Evolutionary conservation across 2,113 vertebrate genomes (phyloP).

Genomic region (Apaloderma vittatum): DNA sequence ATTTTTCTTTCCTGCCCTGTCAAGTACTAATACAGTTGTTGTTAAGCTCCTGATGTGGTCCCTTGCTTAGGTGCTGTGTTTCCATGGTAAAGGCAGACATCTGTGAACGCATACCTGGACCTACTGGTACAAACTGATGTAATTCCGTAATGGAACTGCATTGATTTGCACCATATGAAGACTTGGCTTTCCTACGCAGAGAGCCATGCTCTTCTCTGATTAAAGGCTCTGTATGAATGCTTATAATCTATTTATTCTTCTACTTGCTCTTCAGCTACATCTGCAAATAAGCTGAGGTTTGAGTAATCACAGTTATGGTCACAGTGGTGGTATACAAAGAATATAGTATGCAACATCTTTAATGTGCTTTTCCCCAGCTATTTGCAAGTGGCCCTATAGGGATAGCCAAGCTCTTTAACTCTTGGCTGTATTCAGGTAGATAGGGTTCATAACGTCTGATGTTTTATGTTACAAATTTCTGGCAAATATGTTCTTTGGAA

Average conservation of each 20-base stretch:
- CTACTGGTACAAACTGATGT: background rate
- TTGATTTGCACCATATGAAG: background rate
- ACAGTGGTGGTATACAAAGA: background rate
- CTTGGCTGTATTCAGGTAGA: background rate
- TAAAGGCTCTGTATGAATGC: background rate
- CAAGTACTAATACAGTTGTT: slow-evolving; percentile 37
- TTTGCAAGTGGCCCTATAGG: background rate
- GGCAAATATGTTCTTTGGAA: background rate
- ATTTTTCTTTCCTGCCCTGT: slow-evolving; percentile 59
- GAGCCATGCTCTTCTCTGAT: background rate
- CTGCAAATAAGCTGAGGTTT: background rate
- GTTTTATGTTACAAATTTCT: background rate
- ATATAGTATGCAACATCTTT: background rate
- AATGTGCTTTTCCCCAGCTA: background rate
- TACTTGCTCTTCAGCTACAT: background rate
- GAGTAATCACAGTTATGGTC: background rate
- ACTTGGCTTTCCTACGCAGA: background rate
- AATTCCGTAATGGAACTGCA: background rate
- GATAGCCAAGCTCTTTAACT: background rate
- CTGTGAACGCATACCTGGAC: background rate
- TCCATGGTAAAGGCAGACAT: slow-evolving; percentile 40
- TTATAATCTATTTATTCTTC: slow-evolving; percentile 4
- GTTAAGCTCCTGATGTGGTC: slow-evolving; percentile 19
- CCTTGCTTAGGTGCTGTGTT: slow-evolving; percentile 43
- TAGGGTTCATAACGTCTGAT: background rate